These are phyloP conservation scores for Coryphaenoides rupestris DNA, from an alignment of 2,113 vertebrate genomes.

Conservation along the genomic window DNA sequence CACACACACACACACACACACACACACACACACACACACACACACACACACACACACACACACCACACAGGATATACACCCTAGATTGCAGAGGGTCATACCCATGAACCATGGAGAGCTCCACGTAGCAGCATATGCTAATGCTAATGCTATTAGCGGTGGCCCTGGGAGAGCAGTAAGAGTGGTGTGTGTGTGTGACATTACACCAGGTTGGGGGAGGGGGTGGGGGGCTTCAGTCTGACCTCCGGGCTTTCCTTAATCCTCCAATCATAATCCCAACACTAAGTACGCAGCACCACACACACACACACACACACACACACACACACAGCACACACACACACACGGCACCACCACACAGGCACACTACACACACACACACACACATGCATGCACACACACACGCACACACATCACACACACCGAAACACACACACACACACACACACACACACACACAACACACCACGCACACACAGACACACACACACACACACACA, in stretches of 20 bases:
- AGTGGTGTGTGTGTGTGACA: conserved; percentile 44
- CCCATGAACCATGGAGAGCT: neutral
- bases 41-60: conserved; percentile 1
- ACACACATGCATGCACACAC: conserved; percentile 30
- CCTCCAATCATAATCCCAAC: conserved; percentile 13
- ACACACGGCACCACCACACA: no score
- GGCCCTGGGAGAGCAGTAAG: conserved; percentile 32
- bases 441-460: conserved; percentile 31
- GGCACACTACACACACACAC: conserved; percentile 41
- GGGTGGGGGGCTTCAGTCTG: conserved; percentile 51
- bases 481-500: conserved; percentile 20
- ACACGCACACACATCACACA: conserved; percentile 21
- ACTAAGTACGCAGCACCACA: conserved; percentile 1
- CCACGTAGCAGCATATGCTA: conserved; percentile 27
- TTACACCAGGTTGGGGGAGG: conserved; percentile 3
- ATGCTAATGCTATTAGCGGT: conserved; percentile 60
- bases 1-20: neutral
- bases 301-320: conserved; percentile 15
- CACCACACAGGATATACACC: neutral
- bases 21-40: neutral
- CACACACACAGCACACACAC: conserved; percentile 34
- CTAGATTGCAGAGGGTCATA: neutral
- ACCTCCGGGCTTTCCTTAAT: conserved; percentile 53
- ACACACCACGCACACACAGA: no score
- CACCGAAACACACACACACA: conserved; percentile 35